A percentile compares a stretch with the other conserved stretches of the same genome.
These are phyloP conservation scores for Limosa lapponica DNA, from an alignment of 2,797 vertebrate genomes.

Conservation along the genomic window DNA sequence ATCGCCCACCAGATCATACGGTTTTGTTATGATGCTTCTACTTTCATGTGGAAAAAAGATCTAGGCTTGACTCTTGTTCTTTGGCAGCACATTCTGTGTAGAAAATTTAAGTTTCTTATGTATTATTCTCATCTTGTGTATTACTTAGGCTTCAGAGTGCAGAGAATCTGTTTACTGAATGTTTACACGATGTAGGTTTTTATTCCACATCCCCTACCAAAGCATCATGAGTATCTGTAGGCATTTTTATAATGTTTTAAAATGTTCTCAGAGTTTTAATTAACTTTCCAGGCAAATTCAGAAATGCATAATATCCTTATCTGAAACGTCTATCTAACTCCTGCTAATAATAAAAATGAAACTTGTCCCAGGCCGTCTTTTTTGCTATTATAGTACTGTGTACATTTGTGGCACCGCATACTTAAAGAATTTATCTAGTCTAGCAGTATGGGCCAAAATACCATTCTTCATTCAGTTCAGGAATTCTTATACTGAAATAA, in stretches of 20 bases:
- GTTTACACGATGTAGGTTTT: constrained; percentile 61
- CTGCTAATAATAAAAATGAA: constrained; percentile 70
- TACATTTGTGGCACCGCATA: constrained; percentile 70
- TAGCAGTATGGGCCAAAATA: constrained; percentile 63
- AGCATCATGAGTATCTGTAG: constrained; percentile 43
- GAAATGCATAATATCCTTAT: constrained; percentile 63
- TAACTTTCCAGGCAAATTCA: constrained; percentile 62
- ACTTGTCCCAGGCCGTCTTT: constrained; percentile 68
- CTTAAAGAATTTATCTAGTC: constrained; percentile 60
- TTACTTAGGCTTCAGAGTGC: constrained; percentile 37
- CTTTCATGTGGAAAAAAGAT: not conserved
- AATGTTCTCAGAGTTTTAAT: constrained; percentile 61
- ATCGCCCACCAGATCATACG: not conserved
- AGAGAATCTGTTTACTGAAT: constrained; percentile 63
- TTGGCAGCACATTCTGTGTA: constrained; percentile 39
- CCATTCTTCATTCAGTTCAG: constrained; percentile 66
- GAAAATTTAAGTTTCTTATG: constrained; percentile 48
- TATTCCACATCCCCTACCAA: constrained; percentile 34
- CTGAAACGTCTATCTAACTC: constrained; percentile 68
- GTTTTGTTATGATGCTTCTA: constrained; percentile 25
- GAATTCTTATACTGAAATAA: constrained; percentile 73
- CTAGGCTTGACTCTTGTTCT: constrained; percentile 15
- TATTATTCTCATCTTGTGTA: constrained; percentile 40
- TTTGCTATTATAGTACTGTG: constrained; percentile 62
- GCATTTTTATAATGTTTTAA: constrained; percentile 58